Conservation (phyloP, 2,113 vertebrate genomes). For the Poicephalus gulielmi region DNA sequence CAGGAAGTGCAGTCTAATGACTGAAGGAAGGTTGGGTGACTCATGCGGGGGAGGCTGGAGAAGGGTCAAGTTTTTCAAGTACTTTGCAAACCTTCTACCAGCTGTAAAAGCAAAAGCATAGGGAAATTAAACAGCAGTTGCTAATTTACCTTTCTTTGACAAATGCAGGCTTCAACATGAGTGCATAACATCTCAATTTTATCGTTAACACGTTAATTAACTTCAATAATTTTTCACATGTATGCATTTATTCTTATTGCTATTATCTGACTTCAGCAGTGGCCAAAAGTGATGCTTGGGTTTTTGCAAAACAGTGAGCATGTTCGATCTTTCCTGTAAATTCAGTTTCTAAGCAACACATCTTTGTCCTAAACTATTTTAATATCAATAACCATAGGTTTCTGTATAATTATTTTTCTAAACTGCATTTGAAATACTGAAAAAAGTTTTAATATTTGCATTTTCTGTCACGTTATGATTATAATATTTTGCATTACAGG, state of each 20-base stretch:
- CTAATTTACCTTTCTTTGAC: slow-evolving; percentile 51
- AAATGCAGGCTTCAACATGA: slow-evolving; percentile 5
- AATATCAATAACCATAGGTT: slow-evolving; percentile 37
- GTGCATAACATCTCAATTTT: slow-evolving; percentile 6
- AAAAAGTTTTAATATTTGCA: not conserved
- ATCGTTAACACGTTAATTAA: slow-evolving; percentile 3
- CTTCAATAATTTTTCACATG: not conserved
- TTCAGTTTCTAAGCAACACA: slow-evolving; percentile 52
- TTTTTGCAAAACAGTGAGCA: not conserved
- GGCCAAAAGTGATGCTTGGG: not conserved
- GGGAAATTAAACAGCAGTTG: slow-evolving; percentile 13
- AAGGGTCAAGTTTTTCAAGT: slow-evolving; percentile 71
- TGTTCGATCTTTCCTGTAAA: slow-evolving; percentile 13
- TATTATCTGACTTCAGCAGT: not conserved
- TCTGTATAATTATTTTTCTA: slow-evolving; percentile 29
- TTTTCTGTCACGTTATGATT: not conserved
- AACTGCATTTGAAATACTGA: slow-evolving; percentile 23
- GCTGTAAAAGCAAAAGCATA: slow-evolving; percentile 62
- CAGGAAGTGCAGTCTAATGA: slow-evolving; percentile 64
- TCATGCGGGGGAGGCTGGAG: slow-evolving; percentile 68
- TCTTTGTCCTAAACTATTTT: slow-evolving; percentile 47
- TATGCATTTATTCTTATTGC: not conserved
- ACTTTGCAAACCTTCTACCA: slow-evolving; percentile 51
- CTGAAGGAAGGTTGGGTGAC: slow-evolving; percentile 65
- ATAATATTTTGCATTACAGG: slow-evolving; percentile 12